Evolutionary conservation across 2,797 vertebrate genomes (phyloP), one percentile per base, ranked within the genome.

Genomic region (Phalanger gymnotis): DNA sequence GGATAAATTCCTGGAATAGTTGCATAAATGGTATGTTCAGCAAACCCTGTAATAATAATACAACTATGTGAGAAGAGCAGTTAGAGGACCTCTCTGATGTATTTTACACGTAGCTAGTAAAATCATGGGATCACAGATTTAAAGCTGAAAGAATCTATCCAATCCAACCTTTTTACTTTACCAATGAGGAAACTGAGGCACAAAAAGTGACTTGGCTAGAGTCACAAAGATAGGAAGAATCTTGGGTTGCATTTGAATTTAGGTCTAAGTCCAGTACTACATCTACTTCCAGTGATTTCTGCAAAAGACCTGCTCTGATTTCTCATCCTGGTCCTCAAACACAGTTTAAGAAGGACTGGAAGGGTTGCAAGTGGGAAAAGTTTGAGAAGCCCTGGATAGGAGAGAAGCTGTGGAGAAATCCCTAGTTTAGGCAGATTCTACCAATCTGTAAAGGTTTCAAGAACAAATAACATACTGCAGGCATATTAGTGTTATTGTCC

Each of bases 1-100:
- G 5, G 53, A 31, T 87, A 30, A 90, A 95, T 87, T 52, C 73
- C 94, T 94, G 91, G n/a, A 90, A 94, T 53, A 93, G 90, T 53
- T 94, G 90, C 5, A 31, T 30, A 57, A 91, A 54, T 93, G 87
- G 16, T 90, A 66, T 93, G 31, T 87, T 92, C 92, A 81, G 47
- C 28, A 90, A 94, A 81, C 40, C 14, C 28, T 19, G 9, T n/a
- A 93, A 92, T 0, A 94, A 25, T 31, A 55, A 90, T 54, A 93
- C 93, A 96, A 57, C 28, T 53, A 12, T 92, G 13, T 92, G 1
- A 56, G 7, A n/a, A 52, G 89, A 54, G 31, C 40, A 90, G 54
- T 51, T 73, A 54, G 34, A n/a, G 16, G 34, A 19, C 34, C 31
- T 61, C 31, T 31, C 58, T 34, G 58, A 34, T 14, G 58, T 34